Evolutionary conservation across 2,113 vertebrate species (phyloP), one percentile per base, ranked within the genome.

Genomic region (Myxocyprinus asiaticus): DNA sequence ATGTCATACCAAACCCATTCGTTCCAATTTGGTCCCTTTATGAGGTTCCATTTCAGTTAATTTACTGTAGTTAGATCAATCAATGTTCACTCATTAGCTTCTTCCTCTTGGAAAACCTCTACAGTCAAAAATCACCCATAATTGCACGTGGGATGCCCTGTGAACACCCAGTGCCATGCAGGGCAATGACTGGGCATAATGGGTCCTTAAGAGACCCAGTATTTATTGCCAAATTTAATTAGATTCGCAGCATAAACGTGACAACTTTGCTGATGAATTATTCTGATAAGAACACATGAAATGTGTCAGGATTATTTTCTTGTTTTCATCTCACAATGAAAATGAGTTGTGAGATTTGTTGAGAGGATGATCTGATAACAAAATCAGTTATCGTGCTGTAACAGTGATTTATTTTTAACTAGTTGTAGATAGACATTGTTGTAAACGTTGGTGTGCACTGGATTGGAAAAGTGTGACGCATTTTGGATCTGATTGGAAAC

Each of bases 191-290:
- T 85, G 84, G 82, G 88, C 87, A 90, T 93, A 91, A 94, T 92
- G 91, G 88, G 90, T 90, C 86, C 89, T 83, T 87, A 84, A 88
- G 89, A 91, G 87, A 85, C 86, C 79, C 83, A 90, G 92, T 89
- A 91, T 91, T 91, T 90, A 91, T 91, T 89, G 91, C 88, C 89
- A 90, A 88, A 91, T 92, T 89, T 90, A 93, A 94, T 94, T 94
- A 93, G 90, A 93, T 84, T 89, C 90, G 91, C 89, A 83, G 92
- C 90, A 91, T 94, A 92, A 92, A 92, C 87, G 86, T 86, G 89
- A 93, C 91, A 90, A 87, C 88, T 90, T 86, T 88, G 89, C 88
- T 78, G 87, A 89, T 85, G 76, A 56, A 82, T 86, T 89, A 83
- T 68, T 87, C 87, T 84, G 86, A 89, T 87, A 76, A 83, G 47